These are phyloP conservation scores for Drosophila punjabiensis DNA, from an alignment of 1,140 invertebrate species.

Conservation along the genomic window DNA sequence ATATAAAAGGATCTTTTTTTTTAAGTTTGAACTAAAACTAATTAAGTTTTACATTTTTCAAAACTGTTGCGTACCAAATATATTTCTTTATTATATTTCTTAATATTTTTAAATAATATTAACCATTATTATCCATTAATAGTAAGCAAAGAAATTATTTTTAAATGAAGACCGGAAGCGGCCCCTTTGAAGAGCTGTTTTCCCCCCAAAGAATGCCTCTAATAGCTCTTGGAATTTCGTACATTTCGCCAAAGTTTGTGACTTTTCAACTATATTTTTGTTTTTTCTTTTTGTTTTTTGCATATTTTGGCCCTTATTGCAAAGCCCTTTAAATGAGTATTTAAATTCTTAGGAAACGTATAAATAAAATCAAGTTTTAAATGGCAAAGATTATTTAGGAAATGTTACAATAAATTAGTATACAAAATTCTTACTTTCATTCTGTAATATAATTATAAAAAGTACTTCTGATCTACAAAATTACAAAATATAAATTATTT, in stretches of 20 bases:
- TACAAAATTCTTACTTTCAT: too few relatives aligned
- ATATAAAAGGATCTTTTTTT: not conserved
- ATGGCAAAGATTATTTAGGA: too few relatives aligned
- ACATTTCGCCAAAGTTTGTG: constrained; percentile 45
- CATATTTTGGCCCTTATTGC: not conserved
- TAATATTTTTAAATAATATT: not conserved
- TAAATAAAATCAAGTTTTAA: not conserved
- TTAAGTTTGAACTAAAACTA: too few relatives aligned
- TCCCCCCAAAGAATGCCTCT: not conserved
- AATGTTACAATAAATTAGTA: too few relatives aligned
- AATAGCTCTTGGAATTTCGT: constrained; percentile 3
- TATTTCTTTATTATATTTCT: too few relatives aligned
- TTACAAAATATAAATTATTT: too few relatives aligned
- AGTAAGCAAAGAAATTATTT: too few relatives aligned
- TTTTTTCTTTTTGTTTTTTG: not conserved
- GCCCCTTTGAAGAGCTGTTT: constrained; percentile 59
- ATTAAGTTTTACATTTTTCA: too few relatives aligned
- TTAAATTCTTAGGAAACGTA: not conserved
- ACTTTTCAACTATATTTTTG: constrained; percentile 39
- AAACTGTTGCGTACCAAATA: too few relatives aligned
- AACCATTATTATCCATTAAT: not conserved
- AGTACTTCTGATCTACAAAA: too few relatives aligned
- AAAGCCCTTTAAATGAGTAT: not conserved
- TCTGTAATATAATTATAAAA: too few relatives aligned
- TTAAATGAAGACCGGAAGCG: not conserved